phyloP scores from a whole-genome alignment of 2,888 invertebrate genomes.

The Theodoxus fluviatilis region DNA sequence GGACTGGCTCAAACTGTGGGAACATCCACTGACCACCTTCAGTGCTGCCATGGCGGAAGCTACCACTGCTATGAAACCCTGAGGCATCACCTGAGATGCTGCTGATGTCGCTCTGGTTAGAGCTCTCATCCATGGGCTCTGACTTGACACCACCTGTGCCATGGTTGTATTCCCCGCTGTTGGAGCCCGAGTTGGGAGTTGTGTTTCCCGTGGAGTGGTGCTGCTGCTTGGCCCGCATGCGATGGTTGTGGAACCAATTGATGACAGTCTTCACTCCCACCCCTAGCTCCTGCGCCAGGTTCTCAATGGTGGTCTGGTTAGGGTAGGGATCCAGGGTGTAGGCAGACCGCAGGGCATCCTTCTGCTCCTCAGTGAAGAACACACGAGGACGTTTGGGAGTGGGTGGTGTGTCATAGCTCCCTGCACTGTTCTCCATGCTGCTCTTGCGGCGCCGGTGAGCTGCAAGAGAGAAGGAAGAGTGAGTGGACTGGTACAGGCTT shows the following conservation, averaged over 20 bases:
- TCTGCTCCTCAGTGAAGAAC: constrained; percentile 97
- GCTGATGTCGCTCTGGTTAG: constrained; percentile 55
- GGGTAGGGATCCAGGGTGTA: constrained; percentile 97
- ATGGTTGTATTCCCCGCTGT: constrained; percentile 23
- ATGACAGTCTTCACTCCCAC: constrained; percentile 95
- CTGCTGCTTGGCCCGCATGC: constrained; percentile 87
- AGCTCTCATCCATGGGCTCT: constrained; percentile 53
- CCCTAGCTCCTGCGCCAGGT: constrained; percentile 87
- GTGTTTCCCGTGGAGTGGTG: constrained; percentile 46
- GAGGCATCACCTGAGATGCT: constrained; percentile 47
- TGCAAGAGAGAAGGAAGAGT: constrained; percentile 43
- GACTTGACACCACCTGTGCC: constrained; percentile 39
- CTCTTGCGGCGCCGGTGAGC: constrained; percentile 78
- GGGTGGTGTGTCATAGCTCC: constrained; percentile 51
- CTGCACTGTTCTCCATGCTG: constrained; percentile 61
- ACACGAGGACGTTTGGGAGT: constrained; percentile 77
- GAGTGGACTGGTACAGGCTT: too few species aligned
- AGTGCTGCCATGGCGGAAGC: constrained; percentile 26
- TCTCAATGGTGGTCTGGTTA: constrained; percentile 93
- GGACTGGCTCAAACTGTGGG: constrained; percentile 59
- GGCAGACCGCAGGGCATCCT: constrained; percentile 91
- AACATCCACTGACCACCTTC: constrained; percentile 60
- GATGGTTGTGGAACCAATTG: constrained; percentile 99
- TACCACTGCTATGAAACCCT: constrained; percentile 31
- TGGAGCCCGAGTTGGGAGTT: constrained; percentile 31